Conservation (phyloP, 2,888 invertebrate species). For the Eumerus sabulonum region DNA sequence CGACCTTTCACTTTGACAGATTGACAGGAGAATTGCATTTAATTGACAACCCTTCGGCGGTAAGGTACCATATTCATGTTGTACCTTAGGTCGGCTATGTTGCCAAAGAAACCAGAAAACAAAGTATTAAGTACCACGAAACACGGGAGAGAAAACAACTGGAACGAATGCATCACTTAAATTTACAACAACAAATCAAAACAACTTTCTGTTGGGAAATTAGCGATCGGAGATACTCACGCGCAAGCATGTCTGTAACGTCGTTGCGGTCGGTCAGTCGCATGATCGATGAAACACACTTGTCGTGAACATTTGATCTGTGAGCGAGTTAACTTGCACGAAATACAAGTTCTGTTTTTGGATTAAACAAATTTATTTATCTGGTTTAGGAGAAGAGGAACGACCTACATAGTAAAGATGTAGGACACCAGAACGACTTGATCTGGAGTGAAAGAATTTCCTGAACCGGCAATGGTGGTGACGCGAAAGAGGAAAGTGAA, state of each 20-base stretch:
- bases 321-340: not conserved
- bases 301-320: constrained; percentile 10
- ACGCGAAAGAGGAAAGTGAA: constrained; percentile 52
- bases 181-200: constrained; percentile 11
- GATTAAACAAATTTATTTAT: constrained; percentile 41
- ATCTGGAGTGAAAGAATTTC: constrained; percentile 52
- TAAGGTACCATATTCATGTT: constrained; percentile 31
- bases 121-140: not conserved
- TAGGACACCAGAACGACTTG: constrained; percentile 57
- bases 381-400: constrained; percentile 42
- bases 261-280: too few species aligned
- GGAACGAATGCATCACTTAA: constrained; percentile 19
- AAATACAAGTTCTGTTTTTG: constrained; percentile 43
- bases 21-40: constrained; percentile 65
- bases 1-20: constrained; percentile 60
- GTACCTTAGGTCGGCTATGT: not conserved
- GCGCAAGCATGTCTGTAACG: too few species aligned
- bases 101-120: too few species aligned
- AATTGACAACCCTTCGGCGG: constrained; percentile 55
- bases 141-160: constrained; percentile 18
- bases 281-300: constrained; percentile 10
- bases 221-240: constrained; percentile 1
- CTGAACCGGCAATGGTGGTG: constrained; percentile 6
- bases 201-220: constrained; percentile 39
- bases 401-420: constrained; percentile 65